phyloP scores from a whole-genome alignment of 2,888 invertebrate species.

The Ennomos fuscantarius region DNA sequence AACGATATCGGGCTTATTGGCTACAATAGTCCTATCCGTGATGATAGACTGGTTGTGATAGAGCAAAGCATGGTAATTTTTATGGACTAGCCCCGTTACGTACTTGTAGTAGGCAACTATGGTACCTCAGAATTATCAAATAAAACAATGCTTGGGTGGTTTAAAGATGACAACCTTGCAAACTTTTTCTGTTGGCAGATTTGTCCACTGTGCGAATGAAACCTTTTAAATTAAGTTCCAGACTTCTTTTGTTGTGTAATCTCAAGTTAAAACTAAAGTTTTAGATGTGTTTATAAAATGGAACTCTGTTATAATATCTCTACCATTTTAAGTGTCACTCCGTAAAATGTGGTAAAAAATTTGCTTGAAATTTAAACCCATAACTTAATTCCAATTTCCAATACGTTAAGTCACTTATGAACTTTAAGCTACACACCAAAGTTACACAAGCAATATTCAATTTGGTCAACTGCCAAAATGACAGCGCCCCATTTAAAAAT shows the following conservation, averaged over 20 bases:
- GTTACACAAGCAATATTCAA: slow-evolving; percentile 14
- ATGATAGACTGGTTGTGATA: too few species aligned
- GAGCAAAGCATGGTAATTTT: too few species aligned
- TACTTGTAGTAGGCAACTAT: too few species aligned
- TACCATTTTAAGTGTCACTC: not conserved
- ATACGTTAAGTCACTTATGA: slow-evolving; percentile 38
- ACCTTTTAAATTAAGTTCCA: not conserved
- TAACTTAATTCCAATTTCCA: slow-evolving; percentile 24
- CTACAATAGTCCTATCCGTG: too few species aligned
- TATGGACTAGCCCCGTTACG: too few species aligned
- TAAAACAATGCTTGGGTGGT: too few species aligned
- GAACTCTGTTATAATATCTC: not conserved
- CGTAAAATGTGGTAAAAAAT: not conserved
- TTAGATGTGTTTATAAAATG: not conserved
- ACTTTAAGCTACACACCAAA: too few species aligned
- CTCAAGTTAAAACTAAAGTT: not conserved
- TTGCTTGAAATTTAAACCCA: slow-evolving; percentile 4
- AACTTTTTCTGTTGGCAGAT: too few species aligned
- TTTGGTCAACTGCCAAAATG: slow-evolving; percentile 58
- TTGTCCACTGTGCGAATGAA: not conserved
- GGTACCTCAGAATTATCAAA: too few species aligned
- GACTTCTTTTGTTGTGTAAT: slow-evolving; percentile 2
- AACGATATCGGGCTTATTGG: too few species aligned
- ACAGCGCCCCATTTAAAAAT: slow-evolving; percentile 50
- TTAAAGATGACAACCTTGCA: too few species aligned